Percentiles rank a stretch among this genome's conserved stretches.
These are phyloP conservation scores for Plumapathes pennacea DNA, from an alignment of 92 coral and sea anemone genomes.

Conservation along the genomic window DNA sequence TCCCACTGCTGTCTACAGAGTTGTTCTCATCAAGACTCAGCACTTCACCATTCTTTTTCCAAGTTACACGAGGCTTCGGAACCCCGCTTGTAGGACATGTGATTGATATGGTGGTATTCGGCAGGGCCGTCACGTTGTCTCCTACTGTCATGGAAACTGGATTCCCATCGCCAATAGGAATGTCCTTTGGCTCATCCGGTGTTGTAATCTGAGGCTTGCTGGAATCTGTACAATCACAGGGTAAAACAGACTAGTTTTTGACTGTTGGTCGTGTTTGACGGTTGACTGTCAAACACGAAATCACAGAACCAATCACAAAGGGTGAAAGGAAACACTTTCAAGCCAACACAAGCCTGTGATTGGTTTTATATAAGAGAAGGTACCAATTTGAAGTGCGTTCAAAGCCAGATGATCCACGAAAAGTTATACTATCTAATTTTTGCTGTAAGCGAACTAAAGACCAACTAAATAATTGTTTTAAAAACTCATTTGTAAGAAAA, in stretches of 20 bases:
- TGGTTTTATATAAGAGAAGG: no score
- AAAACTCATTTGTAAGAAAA: no score
- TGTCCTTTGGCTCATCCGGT: constrained; percentile 2
- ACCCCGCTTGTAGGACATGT: constrained; percentile 64
- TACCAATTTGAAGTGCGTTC: no score
- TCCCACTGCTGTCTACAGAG: not conserved
- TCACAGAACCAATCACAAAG: no score
- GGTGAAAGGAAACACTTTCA: no score
- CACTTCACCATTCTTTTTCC: constrained; percentile 46
- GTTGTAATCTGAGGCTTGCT: constrained; percentile 22
- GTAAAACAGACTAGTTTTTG: not conserved
- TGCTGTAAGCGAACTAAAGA: no score
- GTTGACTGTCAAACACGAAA: no score
- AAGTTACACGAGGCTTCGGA: constrained; percentile 59
- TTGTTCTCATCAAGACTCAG: not conserved
- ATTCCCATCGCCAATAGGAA: constrained; percentile 51
- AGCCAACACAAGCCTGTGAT: no score
- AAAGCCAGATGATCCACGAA: no score
- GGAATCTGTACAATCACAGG: constrained; percentile 8
- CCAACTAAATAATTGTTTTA: no score
- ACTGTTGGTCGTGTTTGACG: no score
- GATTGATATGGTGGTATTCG: constrained; percentile 51
- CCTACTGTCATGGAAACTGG: constrained; percentile 50
- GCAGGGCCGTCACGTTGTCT: constrained; percentile 50
- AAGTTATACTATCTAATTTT: no score